Evolutionary conservation across 1,140 invertebrate genomes (phyloP).

Genomic region (Whitmania pigra): DNA sequence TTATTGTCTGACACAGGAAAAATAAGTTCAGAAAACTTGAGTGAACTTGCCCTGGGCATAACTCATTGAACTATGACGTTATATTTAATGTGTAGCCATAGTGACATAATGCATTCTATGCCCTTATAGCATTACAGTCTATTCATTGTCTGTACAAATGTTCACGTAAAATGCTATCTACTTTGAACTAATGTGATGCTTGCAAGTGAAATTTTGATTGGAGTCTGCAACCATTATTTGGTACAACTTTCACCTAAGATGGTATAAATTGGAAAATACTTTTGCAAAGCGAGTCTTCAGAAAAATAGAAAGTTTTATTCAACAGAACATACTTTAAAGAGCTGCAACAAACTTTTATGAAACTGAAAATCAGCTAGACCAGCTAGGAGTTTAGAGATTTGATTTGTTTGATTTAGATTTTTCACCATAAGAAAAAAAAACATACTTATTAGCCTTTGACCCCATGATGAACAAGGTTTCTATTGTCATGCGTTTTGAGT

Average conservation of each 20-base stretch:
- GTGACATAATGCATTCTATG: neutral
- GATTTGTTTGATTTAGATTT: neutral
- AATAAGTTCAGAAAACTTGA: constrained; percentile 3
- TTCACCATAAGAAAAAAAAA: neutral
- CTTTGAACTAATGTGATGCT: too few relatives aligned
- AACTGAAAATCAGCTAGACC: neutral
- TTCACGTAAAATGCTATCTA: too few relatives aligned
- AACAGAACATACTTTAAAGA: too few relatives aligned
- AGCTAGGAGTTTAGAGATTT: neutral
- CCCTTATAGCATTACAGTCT: neutral
- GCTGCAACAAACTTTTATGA: neutral
- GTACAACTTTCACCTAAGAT: too few relatives aligned
- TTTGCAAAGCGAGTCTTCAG: too few relatives aligned
- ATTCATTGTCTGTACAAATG: neutral
- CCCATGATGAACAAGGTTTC: constrained; percentile 7
- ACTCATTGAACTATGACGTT: too few relatives aligned
- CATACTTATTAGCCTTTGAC: neutral
- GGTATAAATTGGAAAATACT: too few relatives aligned
- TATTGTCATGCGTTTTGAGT: constrained; percentile 5
- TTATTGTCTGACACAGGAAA: neutral
- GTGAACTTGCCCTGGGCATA: neutral
- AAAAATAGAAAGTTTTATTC: too few relatives aligned
- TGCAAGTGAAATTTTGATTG: too few relatives aligned
- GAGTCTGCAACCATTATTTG: too few relatives aligned
- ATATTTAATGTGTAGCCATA: too few relatives aligned